These are phyloP conservation scores for Yponomeuta malinellus DNA, from an alignment of 2,888 invertebrate species.

Conservation along the genomic window DNA sequence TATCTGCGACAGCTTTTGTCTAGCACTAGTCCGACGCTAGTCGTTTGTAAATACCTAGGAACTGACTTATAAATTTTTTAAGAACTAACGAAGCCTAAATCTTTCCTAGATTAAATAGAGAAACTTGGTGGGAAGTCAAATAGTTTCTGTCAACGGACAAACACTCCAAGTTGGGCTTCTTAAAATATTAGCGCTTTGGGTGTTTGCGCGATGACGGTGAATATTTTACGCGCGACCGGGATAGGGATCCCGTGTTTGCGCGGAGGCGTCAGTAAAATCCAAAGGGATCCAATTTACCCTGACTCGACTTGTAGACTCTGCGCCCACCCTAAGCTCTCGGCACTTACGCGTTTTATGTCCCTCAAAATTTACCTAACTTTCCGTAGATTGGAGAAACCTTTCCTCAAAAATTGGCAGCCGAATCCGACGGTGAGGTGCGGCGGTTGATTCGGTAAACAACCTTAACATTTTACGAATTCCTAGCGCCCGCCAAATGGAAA, in stretches of 20 bases:
- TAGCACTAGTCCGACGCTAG: too few species aligned
- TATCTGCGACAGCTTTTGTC: too few species aligned
- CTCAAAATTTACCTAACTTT: constrained; percentile 44
- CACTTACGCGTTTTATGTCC: constrained; percentile 43
- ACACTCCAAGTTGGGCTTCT: background rate
- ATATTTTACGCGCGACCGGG: constrained; percentile 47
- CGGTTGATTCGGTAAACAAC: constrained; percentile 1
- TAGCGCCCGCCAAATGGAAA: background rate
- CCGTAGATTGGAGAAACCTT: constrained; percentile 38
- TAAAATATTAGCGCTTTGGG: constrained; percentile 6
- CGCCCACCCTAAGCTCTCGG: constrained; percentile 40
- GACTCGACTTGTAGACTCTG: constrained; percentile 46
- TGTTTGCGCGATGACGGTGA: constrained; percentile 42
- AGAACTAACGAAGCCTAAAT: background rate
- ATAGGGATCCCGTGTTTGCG: constrained; percentile 31
- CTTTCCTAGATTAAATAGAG: background rate
- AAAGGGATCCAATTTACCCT: constrained; percentile 62
- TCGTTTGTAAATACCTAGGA: too few species aligned
- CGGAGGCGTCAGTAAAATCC: constrained; percentile 56
- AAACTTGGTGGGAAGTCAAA: background rate
- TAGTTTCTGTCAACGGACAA: background rate
- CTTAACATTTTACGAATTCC: constrained; percentile 4
- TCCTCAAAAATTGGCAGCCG: constrained; percentile 13
- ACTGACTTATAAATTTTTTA: too few species aligned
- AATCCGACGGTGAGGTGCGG: background rate